Conservation (phyloP, 64 coral and sea anemone species). For the Pocillopora damicornis region DNA sequence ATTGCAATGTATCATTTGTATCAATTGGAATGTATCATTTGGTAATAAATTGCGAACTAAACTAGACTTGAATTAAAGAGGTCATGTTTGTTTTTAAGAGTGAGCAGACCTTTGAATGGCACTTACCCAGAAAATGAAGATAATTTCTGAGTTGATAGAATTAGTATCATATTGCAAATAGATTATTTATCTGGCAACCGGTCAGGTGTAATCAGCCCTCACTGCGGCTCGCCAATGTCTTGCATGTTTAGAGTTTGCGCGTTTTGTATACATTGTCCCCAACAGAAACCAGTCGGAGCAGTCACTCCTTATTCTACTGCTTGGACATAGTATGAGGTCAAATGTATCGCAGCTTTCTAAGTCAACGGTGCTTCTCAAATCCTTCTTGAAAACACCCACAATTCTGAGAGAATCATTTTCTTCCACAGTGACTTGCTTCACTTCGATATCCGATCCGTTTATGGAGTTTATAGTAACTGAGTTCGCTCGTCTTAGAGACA, state of each 20-base stretch:
- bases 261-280: constrained; percentile 62
- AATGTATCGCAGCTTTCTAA: constrained; percentile 28
- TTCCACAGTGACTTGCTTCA: constrained; percentile 32
- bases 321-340: constrained; percentile 68
- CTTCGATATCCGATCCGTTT: constrained; percentile 21
- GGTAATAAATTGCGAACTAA: no score
- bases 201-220: constrained; percentile 12
- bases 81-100: no score
- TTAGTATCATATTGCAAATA: no score
- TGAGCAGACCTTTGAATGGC: no score
- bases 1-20: no score
- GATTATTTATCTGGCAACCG: no score
- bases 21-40: no score
- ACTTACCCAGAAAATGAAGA: no score
- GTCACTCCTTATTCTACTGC: constrained; percentile 13
- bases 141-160: no score
- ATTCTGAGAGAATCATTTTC: constrained; percentile 56
- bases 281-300: constrained; percentile 51
- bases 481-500: not conserved
- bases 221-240: constrained; percentile 58
- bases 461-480: constrained; percentile 19
- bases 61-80: no score
- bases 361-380: not conserved
- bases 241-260: constrained; percentile 24
- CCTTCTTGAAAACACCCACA: constrained; percentile 27